Percentiles rank a stretch among this genome's conserved stretches.
These are phyloP conservation scores for Pseudorhombus dupliciocellatus DNA, from an alignment of 2,113 vertebrate species.

Conservation along the genomic window DNA sequence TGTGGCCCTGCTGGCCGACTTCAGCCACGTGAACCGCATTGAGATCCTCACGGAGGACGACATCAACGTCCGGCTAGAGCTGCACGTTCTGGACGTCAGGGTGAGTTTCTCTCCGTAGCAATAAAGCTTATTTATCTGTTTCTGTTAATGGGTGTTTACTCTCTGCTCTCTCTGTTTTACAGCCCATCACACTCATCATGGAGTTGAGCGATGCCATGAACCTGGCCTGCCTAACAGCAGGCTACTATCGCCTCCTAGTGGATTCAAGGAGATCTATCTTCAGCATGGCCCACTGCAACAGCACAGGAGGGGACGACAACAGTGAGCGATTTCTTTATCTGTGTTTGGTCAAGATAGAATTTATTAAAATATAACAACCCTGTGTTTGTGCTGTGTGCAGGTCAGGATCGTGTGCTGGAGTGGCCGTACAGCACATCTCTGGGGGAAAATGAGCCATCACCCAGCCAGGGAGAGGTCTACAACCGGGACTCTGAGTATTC, in stretches of 20 bases:
- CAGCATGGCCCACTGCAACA: conserved; percentile 92
- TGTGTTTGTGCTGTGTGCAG: conserved; percentile 45
- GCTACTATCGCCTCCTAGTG: conserved; percentile 95
- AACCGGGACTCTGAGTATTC: conserved; percentile 81
- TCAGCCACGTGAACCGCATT: conserved; percentile 97
- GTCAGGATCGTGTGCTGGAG: conserved; percentile 87
- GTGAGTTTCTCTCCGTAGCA: conserved; percentile 66
- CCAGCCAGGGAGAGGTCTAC: conserved; percentile 82
- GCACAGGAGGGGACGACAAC: conserved; percentile 82
- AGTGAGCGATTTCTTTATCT: conserved; percentile 62
- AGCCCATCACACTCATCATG: conserved; percentile 97
- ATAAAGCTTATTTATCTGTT: background rate
- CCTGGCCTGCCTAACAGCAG: conserved; percentile 94
- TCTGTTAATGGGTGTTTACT: too few relatives aligned
- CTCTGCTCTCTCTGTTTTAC: conserved; percentile 28
- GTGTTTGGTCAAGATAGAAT: background rate
- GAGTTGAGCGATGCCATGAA: conserved; percentile 98
- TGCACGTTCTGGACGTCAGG: conserved; percentile 95
- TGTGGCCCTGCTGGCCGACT: conserved; percentile 94
- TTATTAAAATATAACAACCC: conserved; percentile 6
- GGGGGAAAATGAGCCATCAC: conserved; percentile 80
- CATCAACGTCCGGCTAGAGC: conserved; percentile 89
- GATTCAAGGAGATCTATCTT: conserved; percentile 96
- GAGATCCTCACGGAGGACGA: conserved; percentile 97
- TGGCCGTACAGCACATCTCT: conserved; percentile 95